Evolutionary conservation across 2,888 invertebrate species (phyloP).

Genomic region (Gymnoscelis rufifasciata): DNA sequence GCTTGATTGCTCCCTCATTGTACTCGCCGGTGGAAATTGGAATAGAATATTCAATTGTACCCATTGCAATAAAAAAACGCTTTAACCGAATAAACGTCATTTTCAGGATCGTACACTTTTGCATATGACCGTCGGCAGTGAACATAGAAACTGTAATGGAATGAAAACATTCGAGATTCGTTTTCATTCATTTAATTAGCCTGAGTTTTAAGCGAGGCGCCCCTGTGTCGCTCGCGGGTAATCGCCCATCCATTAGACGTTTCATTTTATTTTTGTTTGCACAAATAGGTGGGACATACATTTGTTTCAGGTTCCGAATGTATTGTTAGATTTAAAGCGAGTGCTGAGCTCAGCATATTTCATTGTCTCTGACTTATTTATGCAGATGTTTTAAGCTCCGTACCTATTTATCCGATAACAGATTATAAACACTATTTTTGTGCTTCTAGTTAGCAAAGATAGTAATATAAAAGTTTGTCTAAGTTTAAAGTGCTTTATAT

Average conservation of each 20-base stretch:
- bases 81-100: constrained; percentile 35
- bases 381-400: neutral
- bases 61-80: constrained; percentile 33
- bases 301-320: constrained; percentile 12
- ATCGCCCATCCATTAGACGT: constrained; percentile 52
- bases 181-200: constrained; percentile 76
- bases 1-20: constrained; percentile 28
- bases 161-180: constrained; percentile 74
- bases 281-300: constrained; percentile 8
- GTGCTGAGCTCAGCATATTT: constrained; percentile 13
- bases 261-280: constrained; percentile 41
- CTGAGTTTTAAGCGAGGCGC: constrained; percentile 66
- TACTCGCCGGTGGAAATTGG: constrained; percentile 27
- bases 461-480: neutral
- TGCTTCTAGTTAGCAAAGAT: too few species aligned
- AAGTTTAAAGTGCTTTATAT: neutral
- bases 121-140: constrained; percentile 50
- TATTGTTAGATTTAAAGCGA: constrained; percentile 12
- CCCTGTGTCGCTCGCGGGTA: constrained; percentile 54
- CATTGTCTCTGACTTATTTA: constrained; percentile 22
- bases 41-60: constrained; percentile 30
- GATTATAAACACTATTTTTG: too few species aligned
- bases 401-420: neutral
- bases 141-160: constrained; percentile 65
- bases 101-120: constrained; percentile 48